Conservation (phyloP, 2,113 vertebrate genomes). For the Dicrurus megarhynchus region DNA sequence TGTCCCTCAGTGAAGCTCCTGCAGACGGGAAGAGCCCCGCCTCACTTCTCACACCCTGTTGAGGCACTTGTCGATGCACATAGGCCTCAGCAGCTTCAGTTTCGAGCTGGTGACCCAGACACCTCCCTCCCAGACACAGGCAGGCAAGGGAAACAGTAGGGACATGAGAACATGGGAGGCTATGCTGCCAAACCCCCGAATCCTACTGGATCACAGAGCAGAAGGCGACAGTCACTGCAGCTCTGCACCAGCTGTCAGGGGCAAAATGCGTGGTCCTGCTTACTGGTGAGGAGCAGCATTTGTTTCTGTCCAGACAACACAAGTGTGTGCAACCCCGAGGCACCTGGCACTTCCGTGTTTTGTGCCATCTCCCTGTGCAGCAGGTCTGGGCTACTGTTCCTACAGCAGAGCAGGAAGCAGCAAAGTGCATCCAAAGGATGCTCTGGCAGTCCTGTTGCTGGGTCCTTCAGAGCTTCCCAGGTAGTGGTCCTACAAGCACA, state of each 20-base stretch:
- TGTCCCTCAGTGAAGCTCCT: accelerated
- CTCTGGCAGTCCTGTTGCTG: not conserved
- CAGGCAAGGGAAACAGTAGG: not conserved
- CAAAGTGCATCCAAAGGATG: not conserved
- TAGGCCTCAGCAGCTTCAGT: not conserved
- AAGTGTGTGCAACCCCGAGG: not conserved
- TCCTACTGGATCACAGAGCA: not conserved
- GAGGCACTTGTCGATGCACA: not conserved
- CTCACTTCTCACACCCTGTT: accelerated
- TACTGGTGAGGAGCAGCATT: not conserved
- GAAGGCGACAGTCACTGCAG: not conserved
- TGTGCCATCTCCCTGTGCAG: not conserved
- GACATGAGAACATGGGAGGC: not conserved
- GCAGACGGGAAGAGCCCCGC: not conserved
- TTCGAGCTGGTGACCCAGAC: not conserved
- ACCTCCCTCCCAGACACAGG: not conserved
- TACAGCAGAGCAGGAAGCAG: not conserved
- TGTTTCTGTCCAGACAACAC: not conserved
- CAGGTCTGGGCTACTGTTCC: not conserved
- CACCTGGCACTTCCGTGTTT: not conserved
- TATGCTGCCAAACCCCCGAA: not conserved
- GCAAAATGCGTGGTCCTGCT: not conserved
- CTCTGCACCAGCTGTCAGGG: not conserved
- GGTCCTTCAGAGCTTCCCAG: not conserved
- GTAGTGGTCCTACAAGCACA: not conserved